phyloP scores from a whole-genome alignment of 2,113 vertebrate genomes.

The Lagopus muta region DNA sequence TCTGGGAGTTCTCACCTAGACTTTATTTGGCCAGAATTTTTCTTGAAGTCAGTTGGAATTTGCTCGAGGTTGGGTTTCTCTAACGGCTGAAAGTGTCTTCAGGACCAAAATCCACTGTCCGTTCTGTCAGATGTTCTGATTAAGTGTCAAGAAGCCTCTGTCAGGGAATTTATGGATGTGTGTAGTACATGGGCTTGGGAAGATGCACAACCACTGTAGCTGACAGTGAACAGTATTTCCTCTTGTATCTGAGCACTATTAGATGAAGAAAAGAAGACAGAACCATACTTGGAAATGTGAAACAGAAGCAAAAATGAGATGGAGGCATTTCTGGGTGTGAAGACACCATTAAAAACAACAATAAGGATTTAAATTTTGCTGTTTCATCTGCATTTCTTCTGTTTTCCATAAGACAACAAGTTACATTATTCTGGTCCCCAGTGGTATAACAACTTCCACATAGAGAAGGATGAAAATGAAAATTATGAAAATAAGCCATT shows the following conservation, averaged over 20 bases:
- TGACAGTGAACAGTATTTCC: conserved; percentile 61
- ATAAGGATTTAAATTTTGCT: conserved; percentile 15
- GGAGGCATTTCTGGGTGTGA: conserved; percentile 31
- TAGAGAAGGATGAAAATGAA: background rate
- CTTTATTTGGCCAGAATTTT: conserved; percentile 14
- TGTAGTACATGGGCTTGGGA: background rate
- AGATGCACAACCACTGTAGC: background rate
- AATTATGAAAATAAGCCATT: background rate
- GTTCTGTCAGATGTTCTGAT: conserved; percentile 11
- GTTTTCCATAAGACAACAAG: conserved; percentile 45
- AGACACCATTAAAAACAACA: conserved; percentile 51
- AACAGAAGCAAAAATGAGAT: conserved; percentile 46
- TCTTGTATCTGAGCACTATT: background rate
- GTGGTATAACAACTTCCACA: background rate
- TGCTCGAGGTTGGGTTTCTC: background rate
- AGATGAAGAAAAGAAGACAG: conserved; percentile 2
- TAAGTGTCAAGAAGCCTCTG: background rate
- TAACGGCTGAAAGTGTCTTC: background rate
- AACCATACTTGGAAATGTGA: conserved; percentile 36
- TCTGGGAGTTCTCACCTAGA: conserved; percentile 37
- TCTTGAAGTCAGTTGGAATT: conserved; percentile 15
- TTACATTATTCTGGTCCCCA: background rate
- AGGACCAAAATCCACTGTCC: background rate
- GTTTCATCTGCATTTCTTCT: conserved; percentile 49
- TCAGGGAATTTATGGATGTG: background rate